Conservation (phyloP, 2,888 invertebrate genomes). For the Latrodectus elegans region DNA sequence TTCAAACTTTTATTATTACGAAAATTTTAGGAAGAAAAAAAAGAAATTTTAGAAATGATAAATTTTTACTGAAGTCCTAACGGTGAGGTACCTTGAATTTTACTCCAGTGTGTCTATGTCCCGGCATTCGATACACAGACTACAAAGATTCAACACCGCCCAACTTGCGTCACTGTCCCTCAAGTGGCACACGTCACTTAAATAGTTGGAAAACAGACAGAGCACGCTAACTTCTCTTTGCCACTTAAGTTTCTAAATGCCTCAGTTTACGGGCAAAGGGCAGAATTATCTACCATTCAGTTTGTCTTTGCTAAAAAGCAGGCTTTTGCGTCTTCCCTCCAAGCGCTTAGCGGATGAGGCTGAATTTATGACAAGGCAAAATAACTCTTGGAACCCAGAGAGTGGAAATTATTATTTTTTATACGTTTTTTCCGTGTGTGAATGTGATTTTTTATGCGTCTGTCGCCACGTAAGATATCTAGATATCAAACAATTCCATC, state of each 20-base stretch:
- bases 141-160: too few species aligned
- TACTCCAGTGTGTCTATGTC: too few species aligned
- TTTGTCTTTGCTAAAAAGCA: constrained; percentile 36
- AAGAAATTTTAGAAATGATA: too few species aligned
- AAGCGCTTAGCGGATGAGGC: neutral
- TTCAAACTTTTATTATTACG: too few species aligned
- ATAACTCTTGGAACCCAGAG: constrained; percentile 16
- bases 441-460: constrained; percentile 44
- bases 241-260: constrained; percentile 40
- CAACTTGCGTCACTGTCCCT: constrained; percentile 11
- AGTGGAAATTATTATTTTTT: constrained; percentile 10
- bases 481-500: constrained; percentile 14
- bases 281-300: constrained; percentile 30
- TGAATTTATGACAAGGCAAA: constrained; percentile 57
- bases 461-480: constrained; percentile 30
- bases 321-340: constrained; percentile 6
- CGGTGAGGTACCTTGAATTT: too few species aligned
- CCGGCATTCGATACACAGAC: too few species aligned
- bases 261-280: constrained; percentile 43
- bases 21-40: too few species aligned
- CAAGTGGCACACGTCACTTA: constrained; percentile 32
- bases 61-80: too few species aligned
- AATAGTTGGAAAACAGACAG: constrained; percentile 25
- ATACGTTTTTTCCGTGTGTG: constrained; percentile 12
- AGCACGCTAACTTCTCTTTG: constrained; percentile 47